A percentile compares a stretch with the other conserved stretches of the same genome.
Conservation (phyloP, 1,140 invertebrate genomes). For the Dendrolimus punctatus region DNA sequence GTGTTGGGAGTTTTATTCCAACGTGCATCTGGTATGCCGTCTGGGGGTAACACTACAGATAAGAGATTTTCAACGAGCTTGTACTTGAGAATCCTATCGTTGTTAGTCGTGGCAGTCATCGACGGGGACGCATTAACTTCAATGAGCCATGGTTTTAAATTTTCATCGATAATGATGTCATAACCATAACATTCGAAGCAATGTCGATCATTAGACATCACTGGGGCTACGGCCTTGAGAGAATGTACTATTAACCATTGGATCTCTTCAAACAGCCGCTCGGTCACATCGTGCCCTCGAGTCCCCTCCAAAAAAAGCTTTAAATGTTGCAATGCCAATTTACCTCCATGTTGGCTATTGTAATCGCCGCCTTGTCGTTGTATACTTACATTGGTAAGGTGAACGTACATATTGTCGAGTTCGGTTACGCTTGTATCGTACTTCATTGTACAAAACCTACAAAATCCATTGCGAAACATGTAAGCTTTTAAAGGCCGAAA, state of each 20-base stretch:
- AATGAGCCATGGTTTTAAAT: constrained; percentile 88
- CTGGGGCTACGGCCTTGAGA: constrained; percentile 85
- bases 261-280: constrained; percentile 86
- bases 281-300: constrained; percentile 87
- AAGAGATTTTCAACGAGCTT: constrained; percentile 95
- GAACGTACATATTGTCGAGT: constrained; percentile 87
- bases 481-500: constrained; percentile 88
- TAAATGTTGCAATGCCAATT: constrained; percentile 92
- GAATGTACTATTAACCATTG: constrained; percentile 91
- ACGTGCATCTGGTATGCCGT: constrained; percentile 89
- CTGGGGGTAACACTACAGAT: constrained; percentile 90
- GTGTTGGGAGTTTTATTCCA: constrained; percentile 89
- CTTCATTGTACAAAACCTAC: constrained; percentile 86
- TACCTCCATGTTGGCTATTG: constrained; percentile 94
- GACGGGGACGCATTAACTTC: constrained; percentile 97
- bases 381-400: constrained; percentile 91
- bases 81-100: constrained; percentile 95
- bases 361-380: constrained; percentile 91
- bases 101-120: constrained; percentile 92
- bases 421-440: constrained; percentile 84
- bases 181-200: constrained; percentile 95
- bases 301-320: constrained; percentile 92
- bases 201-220: constrained; percentile 81
- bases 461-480: constrained; percentile 86
- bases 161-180: constrained; percentile 89